These are phyloP conservation scores for Latrodectus elegans DNA, from an alignment of 2,888 invertebrate genomes.

Conservation along the genomic window DNA sequence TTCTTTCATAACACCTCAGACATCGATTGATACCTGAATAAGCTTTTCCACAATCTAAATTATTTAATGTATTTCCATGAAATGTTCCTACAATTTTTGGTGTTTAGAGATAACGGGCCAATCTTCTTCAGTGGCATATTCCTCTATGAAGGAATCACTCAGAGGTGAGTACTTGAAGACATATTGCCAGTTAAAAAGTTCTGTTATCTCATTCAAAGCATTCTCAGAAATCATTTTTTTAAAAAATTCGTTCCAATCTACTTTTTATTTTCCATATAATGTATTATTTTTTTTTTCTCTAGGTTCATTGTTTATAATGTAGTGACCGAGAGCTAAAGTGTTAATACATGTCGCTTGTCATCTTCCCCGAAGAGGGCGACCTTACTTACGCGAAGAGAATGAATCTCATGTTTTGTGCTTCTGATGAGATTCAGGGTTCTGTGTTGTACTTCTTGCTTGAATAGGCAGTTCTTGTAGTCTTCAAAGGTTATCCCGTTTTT, in stretches of 20 bases:
- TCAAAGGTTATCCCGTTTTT: background rate
- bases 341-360: constrained; percentile 17
- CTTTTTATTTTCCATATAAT: background rate
- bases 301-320: background rate
- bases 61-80: constrained; percentile 7
- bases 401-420: constrained; percentile 1
- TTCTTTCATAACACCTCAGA: background rate
- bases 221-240: background rate
- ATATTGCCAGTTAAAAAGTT: background rate
- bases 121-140: constrained; percentile 11
- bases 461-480: background rate
- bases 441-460: background rate
- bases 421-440: background rate
- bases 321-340: constrained; percentile 24
- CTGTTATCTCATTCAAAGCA: background rate
- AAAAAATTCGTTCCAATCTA: constrained; percentile 4
- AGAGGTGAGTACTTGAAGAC: background rate
- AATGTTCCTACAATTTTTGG: background rate
- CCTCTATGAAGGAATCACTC: background rate
- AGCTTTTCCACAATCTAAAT: background rate
- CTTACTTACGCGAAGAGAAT: constrained; percentile 8
- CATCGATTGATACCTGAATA: background rate
- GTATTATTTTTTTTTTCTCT: background rate
- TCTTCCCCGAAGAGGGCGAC: background rate
- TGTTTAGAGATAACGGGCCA: background rate